Evolutionary conservation across 2,888 invertebrate species (phyloP).

Genomic region (Lithosia quadra): DNA sequence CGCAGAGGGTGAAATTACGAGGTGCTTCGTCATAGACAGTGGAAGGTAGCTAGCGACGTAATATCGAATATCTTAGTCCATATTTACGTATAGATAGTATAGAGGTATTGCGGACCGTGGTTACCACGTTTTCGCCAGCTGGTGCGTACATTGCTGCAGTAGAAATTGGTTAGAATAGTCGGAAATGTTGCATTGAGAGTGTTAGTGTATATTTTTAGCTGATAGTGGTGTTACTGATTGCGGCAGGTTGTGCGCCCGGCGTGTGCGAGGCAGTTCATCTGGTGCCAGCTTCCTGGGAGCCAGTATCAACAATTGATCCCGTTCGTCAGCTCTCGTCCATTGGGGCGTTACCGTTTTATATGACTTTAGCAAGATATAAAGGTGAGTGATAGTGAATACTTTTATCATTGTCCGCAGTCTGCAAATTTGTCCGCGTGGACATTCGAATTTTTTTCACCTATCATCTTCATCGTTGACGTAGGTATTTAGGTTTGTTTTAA

Average conservation of each 20-base stretch:
- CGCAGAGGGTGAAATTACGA: constrained; percentile 66
- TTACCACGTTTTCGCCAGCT: constrained; percentile 86
- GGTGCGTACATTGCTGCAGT: constrained; percentile 79
- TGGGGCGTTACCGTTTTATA: constrained; percentile 97
- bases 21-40: constrained; percentile 80
- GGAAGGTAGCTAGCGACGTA: constrained; percentile 79
- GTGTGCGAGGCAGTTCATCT: constrained; percentile 69
- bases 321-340: constrained; percentile 90
- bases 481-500: not conserved
- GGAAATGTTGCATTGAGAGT: constrained; percentile 52
- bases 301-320: constrained; percentile 84
- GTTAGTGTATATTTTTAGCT: constrained; percentile 50
- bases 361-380: constrained; percentile 98
- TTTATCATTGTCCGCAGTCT: constrained; percentile 5
- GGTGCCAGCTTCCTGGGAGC: constrained; percentile 71
- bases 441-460: constrained; percentile 6
- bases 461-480: not conserved
- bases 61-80: constrained; percentile 80
- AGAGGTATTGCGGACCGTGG: constrained; percentile 68
- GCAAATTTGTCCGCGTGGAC: constrained; percentile 45
- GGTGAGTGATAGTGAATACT: constrained; percentile 87
- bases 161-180: constrained; percentile 72
- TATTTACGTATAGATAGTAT: constrained; percentile 76
- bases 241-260: constrained; percentile 82
- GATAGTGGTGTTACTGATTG: constrained; percentile 65